phyloP scores from a whole-genome alignment of 2,113 vertebrate species.

The Boleophthalmus pectinirostris region DNA sequence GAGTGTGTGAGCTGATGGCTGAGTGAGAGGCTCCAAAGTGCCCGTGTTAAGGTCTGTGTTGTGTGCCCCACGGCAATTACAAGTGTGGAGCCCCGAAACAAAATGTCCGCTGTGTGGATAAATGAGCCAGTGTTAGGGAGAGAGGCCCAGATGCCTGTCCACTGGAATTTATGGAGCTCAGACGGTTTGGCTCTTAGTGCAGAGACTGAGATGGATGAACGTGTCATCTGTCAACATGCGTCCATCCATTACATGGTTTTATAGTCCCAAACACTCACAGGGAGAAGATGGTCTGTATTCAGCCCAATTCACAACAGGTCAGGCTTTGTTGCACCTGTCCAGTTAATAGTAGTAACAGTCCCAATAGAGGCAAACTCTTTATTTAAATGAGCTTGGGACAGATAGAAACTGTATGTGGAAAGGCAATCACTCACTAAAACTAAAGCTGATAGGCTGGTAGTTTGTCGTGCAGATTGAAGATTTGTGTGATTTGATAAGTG shows the following conservation, averaged over 20 bases:
- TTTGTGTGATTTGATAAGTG: too few species aligned
- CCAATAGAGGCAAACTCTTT: not conserved
- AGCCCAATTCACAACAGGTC: not conserved
- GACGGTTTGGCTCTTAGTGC: slow-evolving; percentile 52
- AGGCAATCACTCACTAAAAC: not conserved
- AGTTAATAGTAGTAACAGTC: not conserved
- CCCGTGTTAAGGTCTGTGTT: slow-evolving; percentile 57
- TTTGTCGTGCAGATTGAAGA: too few species aligned
- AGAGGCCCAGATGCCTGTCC: slow-evolving; percentile 45
- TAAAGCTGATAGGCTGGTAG: too few species aligned
- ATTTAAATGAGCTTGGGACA: not conserved
- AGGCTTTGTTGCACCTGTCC: not conserved
- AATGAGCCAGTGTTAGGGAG: slow-evolving; percentile 60
- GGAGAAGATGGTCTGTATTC: not conserved
- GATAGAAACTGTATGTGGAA: not conserved
- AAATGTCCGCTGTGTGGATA: slow-evolving; percentile 69
- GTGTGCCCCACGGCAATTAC: slow-evolving; percentile 68
- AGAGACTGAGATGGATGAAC: slow-evolving; percentile 52
- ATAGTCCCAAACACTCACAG: not conserved
- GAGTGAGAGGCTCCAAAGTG: slow-evolving; percentile 70
- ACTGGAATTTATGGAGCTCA: slow-evolving; percentile 65
- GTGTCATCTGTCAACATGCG: slow-evolving; percentile 55
- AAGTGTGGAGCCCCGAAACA: slow-evolving; percentile 48
- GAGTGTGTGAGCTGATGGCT: slow-evolving; percentile 62
- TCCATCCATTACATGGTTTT: slow-evolving; percentile 40